These are phyloP conservation scores for Cephus sareptanus DNA, from an alignment of 2,888 invertebrate species.

Conservation along the genomic window DNA sequence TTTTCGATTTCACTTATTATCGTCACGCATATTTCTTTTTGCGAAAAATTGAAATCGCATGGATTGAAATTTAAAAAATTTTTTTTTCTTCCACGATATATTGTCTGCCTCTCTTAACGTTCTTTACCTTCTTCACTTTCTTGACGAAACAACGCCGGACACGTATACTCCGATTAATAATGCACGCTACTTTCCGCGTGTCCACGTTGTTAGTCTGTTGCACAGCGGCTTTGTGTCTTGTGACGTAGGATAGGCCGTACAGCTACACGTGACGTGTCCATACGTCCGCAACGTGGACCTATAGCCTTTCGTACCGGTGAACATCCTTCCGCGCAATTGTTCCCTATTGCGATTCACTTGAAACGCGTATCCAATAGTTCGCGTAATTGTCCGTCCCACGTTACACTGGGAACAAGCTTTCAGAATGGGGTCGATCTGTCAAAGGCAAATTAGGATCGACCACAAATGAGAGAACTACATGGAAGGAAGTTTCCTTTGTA, in stretches of 20 bases:
- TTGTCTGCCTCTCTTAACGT: neutral
- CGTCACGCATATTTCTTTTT: too few species aligned
- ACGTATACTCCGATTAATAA: conserved; percentile 64
- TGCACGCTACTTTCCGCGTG: conserved; percentile 35
- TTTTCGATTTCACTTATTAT: too few species aligned
- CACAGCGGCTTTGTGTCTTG: neutral
- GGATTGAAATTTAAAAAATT: too few species aligned
- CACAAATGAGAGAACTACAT: neutral
- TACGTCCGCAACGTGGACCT: neutral
- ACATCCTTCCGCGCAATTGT: neutral
- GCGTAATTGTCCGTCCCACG: neutral
- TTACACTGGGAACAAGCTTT: neutral
- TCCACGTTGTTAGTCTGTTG: neutral
- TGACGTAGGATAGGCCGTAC: neutral
- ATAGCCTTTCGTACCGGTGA: neutral
- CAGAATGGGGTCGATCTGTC: neutral
- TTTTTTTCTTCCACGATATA: too few species aligned
- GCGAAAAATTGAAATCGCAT: too few species aligned
- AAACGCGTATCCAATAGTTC: neutral
- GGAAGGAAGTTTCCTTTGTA: neutral
- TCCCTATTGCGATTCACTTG: neutral
- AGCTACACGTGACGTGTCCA: neutral
- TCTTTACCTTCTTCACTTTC: neutral
- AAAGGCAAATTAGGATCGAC: neutral
- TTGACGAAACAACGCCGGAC: conserved; percentile 55